A percentile compares a stretch with the other conserved stretches of the same genome.
These are phyloP conservation scores for Balaeniceps rex DNA, from an alignment of 2,113 vertebrate genomes.

Conservation along the genomic window DNA sequence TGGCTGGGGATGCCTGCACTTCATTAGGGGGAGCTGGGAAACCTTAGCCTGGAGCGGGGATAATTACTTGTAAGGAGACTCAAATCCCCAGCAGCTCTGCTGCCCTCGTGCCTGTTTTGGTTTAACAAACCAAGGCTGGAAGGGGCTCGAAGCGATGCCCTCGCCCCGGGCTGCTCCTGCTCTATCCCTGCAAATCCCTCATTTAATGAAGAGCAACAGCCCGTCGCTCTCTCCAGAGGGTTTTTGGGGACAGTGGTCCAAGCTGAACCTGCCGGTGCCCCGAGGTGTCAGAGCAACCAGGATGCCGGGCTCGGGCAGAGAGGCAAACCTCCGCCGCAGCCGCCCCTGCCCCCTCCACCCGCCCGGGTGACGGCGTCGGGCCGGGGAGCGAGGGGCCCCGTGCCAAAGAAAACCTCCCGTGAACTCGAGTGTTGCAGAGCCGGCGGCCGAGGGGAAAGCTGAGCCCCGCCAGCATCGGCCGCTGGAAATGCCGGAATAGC, in stretches of 20 bases:
- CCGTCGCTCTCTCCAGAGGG: not conserved
- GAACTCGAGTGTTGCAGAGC: slow-evolving; percentile 1
- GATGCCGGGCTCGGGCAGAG: accelerated
- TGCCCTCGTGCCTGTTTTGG: slow-evolving; percentile 63
- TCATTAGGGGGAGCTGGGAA: slow-evolving; percentile 40
- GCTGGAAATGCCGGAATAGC: not conserved
- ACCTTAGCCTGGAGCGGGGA: not conserved
- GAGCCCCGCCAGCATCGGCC: not conserved
- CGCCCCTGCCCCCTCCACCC: not conserved
- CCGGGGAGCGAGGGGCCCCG: not conserved
- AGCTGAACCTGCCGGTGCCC: not conserved
- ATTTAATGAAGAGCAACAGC: not conserved
- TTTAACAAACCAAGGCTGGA: slow-evolving; percentile 60
- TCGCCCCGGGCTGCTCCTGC: not conserved
- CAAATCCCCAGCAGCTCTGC: not conserved
- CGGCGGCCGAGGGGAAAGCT: not conserved
- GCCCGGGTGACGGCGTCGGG: accelerated
- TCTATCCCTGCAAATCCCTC: not conserved
- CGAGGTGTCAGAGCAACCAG: not conserved
- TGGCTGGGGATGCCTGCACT: slow-evolving; percentile 17
- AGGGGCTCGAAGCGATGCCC: not conserved
- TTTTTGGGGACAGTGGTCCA: not conserved
- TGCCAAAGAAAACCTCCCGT: slow-evolving; percentile 49
- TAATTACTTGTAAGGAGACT: slow-evolving; percentile 38
- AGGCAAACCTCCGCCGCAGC: not conserved